A percentile compares a stretch with the other conserved stretches of the same genome.
Evolutionary conservation across 2,797 vertebrate species (phyloP).

Genomic region (Mormyrus proboscirostris): DNA sequence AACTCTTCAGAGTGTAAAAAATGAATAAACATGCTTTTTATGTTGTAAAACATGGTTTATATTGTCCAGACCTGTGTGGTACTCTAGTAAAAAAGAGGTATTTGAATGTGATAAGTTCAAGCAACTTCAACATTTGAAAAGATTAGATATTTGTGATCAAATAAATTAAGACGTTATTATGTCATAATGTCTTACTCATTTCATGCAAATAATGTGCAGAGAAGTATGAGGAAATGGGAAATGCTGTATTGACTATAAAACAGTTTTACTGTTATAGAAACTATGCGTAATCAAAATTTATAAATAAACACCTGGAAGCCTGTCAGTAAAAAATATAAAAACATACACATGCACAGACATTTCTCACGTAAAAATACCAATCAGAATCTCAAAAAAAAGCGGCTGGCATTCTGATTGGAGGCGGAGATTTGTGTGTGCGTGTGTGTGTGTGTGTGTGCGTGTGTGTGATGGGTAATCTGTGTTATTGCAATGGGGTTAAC

Average conservation of each 20-base stretch:
- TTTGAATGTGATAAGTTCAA: background rate
- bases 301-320: background rate
- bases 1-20: background rate
- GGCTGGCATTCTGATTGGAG: background rate
- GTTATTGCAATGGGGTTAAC: conserved; percentile 58
- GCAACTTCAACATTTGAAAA: background rate
- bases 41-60: background rate
- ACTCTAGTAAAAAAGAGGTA: background rate
- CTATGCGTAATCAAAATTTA: background rate
- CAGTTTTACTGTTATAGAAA: background rate
- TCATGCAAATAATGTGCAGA: background rate
- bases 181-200: background rate
- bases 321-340: background rate
- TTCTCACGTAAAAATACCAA: background rate
- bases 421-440: background rate
- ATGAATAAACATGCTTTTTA: background rate
- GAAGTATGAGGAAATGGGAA: background rate
- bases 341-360: background rate
- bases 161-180: background rate
- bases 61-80: background rate
- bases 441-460: background rate
- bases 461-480: conserved; percentile 23
- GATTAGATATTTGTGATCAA: background rate
- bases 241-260: background rate
- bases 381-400: background rate